Evolutionary conservation across 2,797 vertebrate genomes (phyloP).

Genomic region (Tinamus major): DNA sequence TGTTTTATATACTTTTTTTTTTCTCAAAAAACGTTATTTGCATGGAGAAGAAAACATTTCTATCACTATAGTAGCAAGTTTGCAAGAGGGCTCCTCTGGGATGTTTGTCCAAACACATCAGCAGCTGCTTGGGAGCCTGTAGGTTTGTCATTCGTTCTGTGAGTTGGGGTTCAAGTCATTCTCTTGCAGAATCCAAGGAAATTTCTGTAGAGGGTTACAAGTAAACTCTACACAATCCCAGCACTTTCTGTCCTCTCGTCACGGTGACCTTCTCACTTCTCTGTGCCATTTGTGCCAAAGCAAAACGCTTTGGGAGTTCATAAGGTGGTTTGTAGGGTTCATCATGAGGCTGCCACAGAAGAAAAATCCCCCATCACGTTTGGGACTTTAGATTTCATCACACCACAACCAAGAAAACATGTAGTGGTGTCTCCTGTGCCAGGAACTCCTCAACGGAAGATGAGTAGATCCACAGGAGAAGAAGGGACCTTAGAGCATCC

Average conservation of each 20-base stretch:
- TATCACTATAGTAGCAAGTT: neutral
- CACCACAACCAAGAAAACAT: neutral
- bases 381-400: neutral
- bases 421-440: neutral
- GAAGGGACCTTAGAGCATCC: neutral
- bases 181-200: neutral
- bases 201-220: neutral
- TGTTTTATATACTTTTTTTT: neutral
- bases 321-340: neutral
- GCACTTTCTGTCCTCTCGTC: neutral
- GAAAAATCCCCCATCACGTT: neutral
- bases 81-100: neutral
- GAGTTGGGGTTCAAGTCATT: accelerated
- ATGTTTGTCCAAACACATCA: neutral
- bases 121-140: neutral
- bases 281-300: neutral
- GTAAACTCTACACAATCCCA: neutral
- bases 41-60: neutral
- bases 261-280: neutral
- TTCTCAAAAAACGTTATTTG: neutral
- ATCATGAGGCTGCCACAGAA: neutral
- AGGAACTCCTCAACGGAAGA: neutral
- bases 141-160: neutral
- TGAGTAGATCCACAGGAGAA: accelerated
- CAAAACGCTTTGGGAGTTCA: neutral